These are phyloP conservation scores for Orycteropus afer DNA, from an alignment of 2,113 vertebrate species.

Conservation along the genomic window DNA sequence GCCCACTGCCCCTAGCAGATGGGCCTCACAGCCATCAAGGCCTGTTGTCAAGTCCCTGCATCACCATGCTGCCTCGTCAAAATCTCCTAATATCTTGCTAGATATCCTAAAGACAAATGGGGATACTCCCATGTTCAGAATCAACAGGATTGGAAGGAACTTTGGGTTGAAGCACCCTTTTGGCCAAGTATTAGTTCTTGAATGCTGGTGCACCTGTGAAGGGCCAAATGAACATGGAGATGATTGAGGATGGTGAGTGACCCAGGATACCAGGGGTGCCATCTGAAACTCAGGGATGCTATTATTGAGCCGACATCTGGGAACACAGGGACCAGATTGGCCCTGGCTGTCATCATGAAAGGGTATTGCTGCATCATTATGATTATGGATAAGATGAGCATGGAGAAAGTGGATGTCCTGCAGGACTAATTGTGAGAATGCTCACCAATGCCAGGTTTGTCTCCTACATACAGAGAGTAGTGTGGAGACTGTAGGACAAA, in stretches of 20 bases:
- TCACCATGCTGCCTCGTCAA: neutral
- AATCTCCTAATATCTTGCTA: conserved; percentile 79
- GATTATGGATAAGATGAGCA: conserved; percentile 97
- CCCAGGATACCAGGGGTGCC: conserved; percentile 87
- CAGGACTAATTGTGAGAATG: conserved; percentile 93
- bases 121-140: conserved; percentile 90
- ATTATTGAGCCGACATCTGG: conserved; percentile 95
- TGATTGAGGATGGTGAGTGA: conserved; percentile 95
- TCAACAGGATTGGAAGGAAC: conserved; percentile 92
- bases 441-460: conserved; percentile 94
- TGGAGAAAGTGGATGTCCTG: conserved; percentile 94
- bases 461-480: conserved; percentile 94
- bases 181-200: conserved; percentile 95
- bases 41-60: neutral
- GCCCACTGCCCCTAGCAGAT: neutral
- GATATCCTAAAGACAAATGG: conserved; percentile 91
- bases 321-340: conserved; percentile 94
- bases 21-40: neutral
- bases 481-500: conserved; percentile 95
- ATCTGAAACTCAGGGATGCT: conserved; percentile 72
- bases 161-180: conserved; percentile 92
- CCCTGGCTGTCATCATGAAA: conserved; percentile 93
- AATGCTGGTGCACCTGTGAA: conserved; percentile 95
- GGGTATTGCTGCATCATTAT: conserved; percentile 96
- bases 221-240: conserved; percentile 93